Evolutionary conservation across 2,113 vertebrate species (phyloP).

Genomic region (Aythya baeri): DNA sequence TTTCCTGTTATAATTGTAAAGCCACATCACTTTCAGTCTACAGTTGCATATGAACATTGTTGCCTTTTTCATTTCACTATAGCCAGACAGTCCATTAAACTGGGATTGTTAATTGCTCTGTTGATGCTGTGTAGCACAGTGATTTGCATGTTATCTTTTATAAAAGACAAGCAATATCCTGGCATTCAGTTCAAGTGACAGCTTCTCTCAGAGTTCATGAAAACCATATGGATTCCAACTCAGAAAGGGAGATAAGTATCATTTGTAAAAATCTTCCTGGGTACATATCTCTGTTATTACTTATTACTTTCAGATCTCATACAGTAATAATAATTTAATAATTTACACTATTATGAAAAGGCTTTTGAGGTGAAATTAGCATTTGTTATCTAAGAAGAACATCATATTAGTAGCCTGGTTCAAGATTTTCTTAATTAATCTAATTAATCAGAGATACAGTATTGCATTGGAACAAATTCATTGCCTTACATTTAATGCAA

Average conservation of each 20-base stretch:
- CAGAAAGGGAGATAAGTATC: not conserved
- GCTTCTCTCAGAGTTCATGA: not conserved
- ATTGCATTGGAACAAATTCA: not conserved
- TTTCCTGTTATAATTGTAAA: not conserved
- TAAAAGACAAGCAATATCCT: not conserved
- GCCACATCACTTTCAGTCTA: not conserved
- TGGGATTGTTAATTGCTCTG: not conserved
- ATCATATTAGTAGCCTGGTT: not conserved
- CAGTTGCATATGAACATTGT: not conserved
- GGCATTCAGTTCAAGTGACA: not conserved
- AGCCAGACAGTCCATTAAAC: not conserved
- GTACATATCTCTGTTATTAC: not conserved
- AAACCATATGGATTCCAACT: not conserved
- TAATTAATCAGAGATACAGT: not conserved
- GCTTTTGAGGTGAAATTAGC: not conserved
- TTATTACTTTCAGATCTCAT: not conserved
- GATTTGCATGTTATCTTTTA: not conserved
- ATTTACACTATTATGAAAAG: not conserved
- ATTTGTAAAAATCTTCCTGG: not conserved
- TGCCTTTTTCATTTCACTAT: not conserved
- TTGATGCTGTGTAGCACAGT: not conserved
- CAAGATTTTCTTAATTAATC: not conserved
- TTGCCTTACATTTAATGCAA: not conserved
- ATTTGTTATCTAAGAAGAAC: not conserved
- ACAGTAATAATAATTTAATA: not conserved